Evolutionary conservation across 2,888 invertebrate genomes (phyloP), one percentile per base, ranked within the genome.

Genomic region (Amiota minor): DNA sequence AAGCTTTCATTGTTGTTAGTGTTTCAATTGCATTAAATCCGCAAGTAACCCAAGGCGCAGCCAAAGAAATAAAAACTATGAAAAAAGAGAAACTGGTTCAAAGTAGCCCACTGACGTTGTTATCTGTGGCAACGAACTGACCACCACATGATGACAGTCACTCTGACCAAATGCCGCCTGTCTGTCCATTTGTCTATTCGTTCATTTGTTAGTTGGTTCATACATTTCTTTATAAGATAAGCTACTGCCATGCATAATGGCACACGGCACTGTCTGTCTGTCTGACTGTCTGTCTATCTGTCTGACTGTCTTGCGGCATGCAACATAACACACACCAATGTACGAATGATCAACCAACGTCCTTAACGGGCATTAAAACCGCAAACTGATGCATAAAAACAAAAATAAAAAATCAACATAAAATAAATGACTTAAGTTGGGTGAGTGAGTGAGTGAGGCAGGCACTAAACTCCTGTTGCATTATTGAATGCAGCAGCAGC

Each of bases 51-150:
- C 35, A 35, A 35, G 6, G 35, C 35, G 35, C 35, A 35, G 9
- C 45, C 45, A 9, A 10, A 65, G 3, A 47, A 18, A 65, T 10
- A 47, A 65, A 47, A 65, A 65, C 18, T 47, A 65, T 18, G 49
- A 47, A n/a, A 18, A 65, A 65, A 47, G 16, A 65, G 67, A 68
- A 68, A 68, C 67, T 68, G 67, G 67, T 68, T 68, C 67, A 68
- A 50, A 50, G 67, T 68, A 77, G 81, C 80, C 79, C 79, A 82
- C 80, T 77, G 79, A 79, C 76, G 77, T 73, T 35, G 35, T 75
- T 79, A 76, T 74, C 23, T 61, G 11, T 18, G 35, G 64, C 67
- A 68, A 49, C 59, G 47, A 70, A 65, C 67, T 61, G 67, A 64
- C 70, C 35, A 35, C 35, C 35, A 35, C 35, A 35, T 35, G 35